Percentiles rank a stretch among this genome's conserved stretches.
Evolutionary conservation across 2,888 invertebrate species (phyloP).

Genomic region (Drosophila pseudotakahashii): DNA sequence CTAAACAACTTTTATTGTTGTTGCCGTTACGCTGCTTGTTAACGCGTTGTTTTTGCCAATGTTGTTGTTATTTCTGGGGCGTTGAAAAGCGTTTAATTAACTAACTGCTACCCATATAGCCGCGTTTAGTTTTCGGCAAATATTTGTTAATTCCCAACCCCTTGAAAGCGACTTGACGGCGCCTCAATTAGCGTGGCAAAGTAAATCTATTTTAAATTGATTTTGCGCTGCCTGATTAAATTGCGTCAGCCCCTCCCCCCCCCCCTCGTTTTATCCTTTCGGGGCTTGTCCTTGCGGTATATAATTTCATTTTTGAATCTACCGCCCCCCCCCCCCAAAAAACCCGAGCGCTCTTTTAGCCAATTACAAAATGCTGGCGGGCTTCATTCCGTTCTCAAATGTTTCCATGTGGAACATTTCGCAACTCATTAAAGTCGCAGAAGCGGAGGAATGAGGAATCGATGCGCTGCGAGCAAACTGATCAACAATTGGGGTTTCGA

Average conservation of each 20-base stretch:
- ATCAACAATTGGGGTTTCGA: no score
- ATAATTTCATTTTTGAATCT: constrained; percentile 45
- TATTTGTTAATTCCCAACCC: constrained; percentile 67
- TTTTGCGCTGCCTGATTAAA: constrained; percentile 75
- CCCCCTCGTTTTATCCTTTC: neutral
- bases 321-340: no score
- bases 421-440: constrained; percentile 60
- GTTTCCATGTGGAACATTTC: constrained; percentile 41
- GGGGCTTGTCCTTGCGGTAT: constrained; percentile 39
- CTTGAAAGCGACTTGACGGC: constrained; percentile 18
- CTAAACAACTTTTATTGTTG: constrained; percentile 47
- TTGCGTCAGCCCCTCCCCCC: constrained; percentile 36
- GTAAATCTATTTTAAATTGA: constrained; percentile 78
- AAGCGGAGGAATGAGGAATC: neutral
- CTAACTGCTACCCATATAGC: constrained; percentile 31
- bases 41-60: constrained; percentile 5
- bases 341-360: constrained; percentile 23
- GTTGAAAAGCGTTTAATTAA: constrained; percentile 44
- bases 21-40: constrained; percentile 31
- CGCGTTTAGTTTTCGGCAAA: constrained; percentile 61
- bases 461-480: neutral
- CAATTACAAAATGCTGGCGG: constrained; percentile 46
- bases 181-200: constrained; percentile 69
- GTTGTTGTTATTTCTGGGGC: constrained; percentile 3
- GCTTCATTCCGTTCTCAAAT: constrained; percentile 34